phyloP scores from a whole-genome alignment of 1,140 invertebrate species.

The Caerostris extrusa region DNA sequence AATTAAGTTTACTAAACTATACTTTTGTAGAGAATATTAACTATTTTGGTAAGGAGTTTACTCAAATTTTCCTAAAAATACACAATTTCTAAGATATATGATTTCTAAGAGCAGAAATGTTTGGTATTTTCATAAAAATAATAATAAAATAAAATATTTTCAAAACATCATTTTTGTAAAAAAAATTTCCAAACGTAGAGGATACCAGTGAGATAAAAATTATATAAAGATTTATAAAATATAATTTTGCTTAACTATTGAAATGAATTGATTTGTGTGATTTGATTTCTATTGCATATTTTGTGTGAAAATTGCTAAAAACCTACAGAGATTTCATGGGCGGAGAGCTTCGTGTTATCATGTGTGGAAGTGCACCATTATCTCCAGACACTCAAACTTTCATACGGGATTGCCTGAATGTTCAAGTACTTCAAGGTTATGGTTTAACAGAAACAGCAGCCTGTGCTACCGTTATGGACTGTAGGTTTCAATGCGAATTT shows the following conservation, averaged over 20 bases:
- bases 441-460: slow-evolving; percentile 85
- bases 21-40: no score
- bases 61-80: no score
- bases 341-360: slow-evolving; percentile 91
- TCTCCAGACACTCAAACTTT: slow-evolving; percentile 97
- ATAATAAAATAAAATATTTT: no score
- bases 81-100: no score
- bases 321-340: slow-evolving; percentile 85
- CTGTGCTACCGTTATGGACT: slow-evolving; percentile 78
- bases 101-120: no score
- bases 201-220: not conserved
- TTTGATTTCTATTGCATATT: not conserved
- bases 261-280: no score
- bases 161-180: no score
- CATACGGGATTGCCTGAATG: slow-evolving; percentile 95
- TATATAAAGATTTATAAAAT: not conserved
- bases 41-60: no score
- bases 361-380: slow-evolving; percentile 96
- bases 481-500: slow-evolving; percentile 39
- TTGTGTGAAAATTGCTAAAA: slow-evolving; percentile 80
- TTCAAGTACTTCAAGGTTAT: slow-evolving; percentile 93
- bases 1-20: no score
- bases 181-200: no score
- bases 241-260: no score
- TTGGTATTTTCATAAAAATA: no score